Evolutionary conservation across 2,797 vertebrate genomes (phyloP).

Genomic region (Eulemur albifrons): DNA sequence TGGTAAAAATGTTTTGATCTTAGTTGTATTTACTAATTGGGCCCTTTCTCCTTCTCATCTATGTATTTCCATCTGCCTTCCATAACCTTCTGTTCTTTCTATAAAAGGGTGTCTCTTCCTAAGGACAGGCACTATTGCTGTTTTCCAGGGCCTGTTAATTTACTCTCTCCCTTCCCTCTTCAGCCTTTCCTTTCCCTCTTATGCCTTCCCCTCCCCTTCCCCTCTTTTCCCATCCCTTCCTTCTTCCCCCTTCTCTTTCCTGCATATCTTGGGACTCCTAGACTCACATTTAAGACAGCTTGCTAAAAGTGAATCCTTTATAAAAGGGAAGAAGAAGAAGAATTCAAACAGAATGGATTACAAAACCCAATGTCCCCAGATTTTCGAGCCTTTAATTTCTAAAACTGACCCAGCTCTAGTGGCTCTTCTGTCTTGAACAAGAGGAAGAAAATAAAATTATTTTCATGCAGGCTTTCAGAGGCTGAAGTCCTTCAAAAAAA

Average conservation of each 20-base stretch:
- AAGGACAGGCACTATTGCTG: not conserved
- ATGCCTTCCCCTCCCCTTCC: too few species aligned
- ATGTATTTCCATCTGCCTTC: not conserved
- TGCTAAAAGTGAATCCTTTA: not conserved
- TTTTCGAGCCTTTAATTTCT: not conserved
- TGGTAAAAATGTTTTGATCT: not conserved
- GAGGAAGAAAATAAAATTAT: not conserved
- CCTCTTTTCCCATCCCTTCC: accelerated
- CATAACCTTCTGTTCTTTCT: not conserved
- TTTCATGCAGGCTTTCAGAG: not conserved
- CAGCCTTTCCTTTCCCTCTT: too few species aligned
- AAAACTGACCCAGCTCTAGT: not conserved
- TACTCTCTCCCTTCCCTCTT: not conserved
- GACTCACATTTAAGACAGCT: not conserved
- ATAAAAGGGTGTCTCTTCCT: not conserved
- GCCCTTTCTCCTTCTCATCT: not conserved
- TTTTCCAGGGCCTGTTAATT: not conserved
- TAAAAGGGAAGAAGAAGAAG: not conserved
- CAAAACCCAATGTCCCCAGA: not conserved
- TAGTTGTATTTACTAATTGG: not conserved
- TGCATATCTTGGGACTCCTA: not conserved
- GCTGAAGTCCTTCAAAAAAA: not conserved
- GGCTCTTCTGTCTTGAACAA: not conserved
- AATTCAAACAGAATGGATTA: not conserved
- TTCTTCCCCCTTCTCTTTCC: not conserved